phyloP scores from a whole-genome alignment of 2,797 vertebrate species.

The Nyctibius grandis region DNA sequence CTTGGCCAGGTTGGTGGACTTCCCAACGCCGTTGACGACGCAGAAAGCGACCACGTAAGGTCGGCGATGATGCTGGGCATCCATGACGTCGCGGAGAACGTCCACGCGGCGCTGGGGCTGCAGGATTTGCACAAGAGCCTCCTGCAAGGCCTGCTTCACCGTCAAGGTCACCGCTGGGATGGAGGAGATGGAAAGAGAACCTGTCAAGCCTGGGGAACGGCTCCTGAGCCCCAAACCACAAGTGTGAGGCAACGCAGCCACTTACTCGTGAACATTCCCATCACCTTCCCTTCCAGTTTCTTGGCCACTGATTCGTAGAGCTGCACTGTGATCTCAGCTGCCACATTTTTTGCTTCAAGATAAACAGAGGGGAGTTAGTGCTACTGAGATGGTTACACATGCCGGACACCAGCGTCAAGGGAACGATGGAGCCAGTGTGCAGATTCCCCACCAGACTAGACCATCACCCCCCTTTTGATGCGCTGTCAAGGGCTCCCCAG shows the following conservation, averaged over 20 bases:
- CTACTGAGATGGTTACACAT: fast-evolving
- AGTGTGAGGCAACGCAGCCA: neutral
- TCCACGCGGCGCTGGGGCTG: slow-evolving; percentile 96
- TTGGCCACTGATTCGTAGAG: slow-evolving; percentile 96
- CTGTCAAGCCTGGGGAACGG: fast-evolving
- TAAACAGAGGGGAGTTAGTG: neutral
- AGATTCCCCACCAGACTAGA: fast-evolving
- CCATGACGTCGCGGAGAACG: slow-evolving; percentile 93
- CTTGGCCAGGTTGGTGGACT: slow-evolving; percentile 98
- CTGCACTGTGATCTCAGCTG: slow-evolving; percentile 90
- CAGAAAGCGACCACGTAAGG: slow-evolving; percentile 96
- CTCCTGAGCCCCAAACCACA: neutral
- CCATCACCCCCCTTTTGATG: fast-evolving
- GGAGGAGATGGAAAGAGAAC: neutral
- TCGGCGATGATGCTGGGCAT: slow-evolving; percentile 85
- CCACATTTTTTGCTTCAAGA: slow-evolving; percentile 92
- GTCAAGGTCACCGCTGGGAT: slow-evolving; percentile 91
- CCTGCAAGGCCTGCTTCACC: slow-evolving; percentile 94
- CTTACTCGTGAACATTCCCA: slow-evolving; percentile 99
- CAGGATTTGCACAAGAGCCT: slow-evolving; percentile 95
- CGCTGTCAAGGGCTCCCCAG: fast-evolving
- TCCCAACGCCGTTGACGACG: slow-evolving; percentile 95
- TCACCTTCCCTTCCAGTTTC: slow-evolving; percentile 98
- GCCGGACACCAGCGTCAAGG: fast-evolving
- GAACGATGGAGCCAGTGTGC: neutral